Evolutionary conservation across 2,888 invertebrate genomes (phyloP), one percentile per base, ranked within the genome.

Genomic region (Chrysomela aeneicollis): DNA sequence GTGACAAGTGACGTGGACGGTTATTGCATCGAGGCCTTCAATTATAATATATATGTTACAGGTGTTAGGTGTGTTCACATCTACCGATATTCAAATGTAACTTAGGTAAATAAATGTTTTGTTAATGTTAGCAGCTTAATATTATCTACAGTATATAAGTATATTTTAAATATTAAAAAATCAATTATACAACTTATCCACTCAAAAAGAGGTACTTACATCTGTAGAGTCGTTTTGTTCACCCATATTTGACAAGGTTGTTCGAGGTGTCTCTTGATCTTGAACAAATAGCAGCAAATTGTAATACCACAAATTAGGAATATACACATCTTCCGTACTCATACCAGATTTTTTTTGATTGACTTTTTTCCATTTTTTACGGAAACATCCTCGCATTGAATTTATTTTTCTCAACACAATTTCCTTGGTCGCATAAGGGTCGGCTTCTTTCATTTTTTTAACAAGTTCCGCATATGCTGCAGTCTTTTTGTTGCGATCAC

Each of bases 351-450:
- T 57, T 9, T 54, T 32, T 32, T 60, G 32, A 37, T 57, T 64
- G 17, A 70, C 59, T 63, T 66, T 73, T n/a, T 59, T 63, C 59
- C 63, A 58, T 59, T 74, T 73, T 72, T 71, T 74, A 6, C 72
- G 61, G 52, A 66, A 73, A 21, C 63, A 71, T 68, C 58, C 22
- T 21, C 51, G 19, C 22, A 51, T 4, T 2, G 51, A n/a, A 51
- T 51, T 21, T n/a, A 51, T 21, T 51, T 74, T 74, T 32, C 70
- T 74, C 32, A 66, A 63, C 5, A 71, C 71, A 37, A 64, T 68
- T 37, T 68, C 65, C 12, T 60, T 57, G 18, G 18, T 63, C 9
- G 69, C 72, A 37, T 51, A 49, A 37, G 52, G 49, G 32, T 72
- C 65, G 12, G 71, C 22, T 54, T 72, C 68, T 53, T 59, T 66